Base-by-base conservation (phyloP, 1,140 invertebrate species). In the Diorhabda carinulata region DNA sequence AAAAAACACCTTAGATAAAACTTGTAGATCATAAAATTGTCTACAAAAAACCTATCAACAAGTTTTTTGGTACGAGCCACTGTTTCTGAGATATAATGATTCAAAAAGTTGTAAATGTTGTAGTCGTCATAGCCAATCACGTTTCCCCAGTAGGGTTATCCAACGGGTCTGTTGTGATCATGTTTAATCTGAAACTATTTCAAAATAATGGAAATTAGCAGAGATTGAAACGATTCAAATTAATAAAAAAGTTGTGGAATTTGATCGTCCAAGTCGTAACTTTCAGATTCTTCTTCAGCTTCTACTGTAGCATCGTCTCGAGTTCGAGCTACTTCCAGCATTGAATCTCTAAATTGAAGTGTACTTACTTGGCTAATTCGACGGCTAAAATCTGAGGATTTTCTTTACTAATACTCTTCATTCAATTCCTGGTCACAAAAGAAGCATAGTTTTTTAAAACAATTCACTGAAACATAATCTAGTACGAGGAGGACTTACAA, bases 1-100 rank as follows among this genome's bases (percentile, higher is more conserved):
- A 52, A 52, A 52, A 60, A 60, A 25, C 2, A 60, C 10, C 5
- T 60, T 2, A 7, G 5, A 60, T 2, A 7, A 7, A 60, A 60
- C 5, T 10, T 60, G 58, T 60, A 60, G 58, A 60, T 60, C 58
- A 60, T 60, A 10, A 1, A 60, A 60, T 60, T 60, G 41, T 60
- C n/a, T 60, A 60, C n/a, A 60, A 2, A 60, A 25, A 60, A 7
- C 2, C 5, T 25, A 5, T 60, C 5, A 5, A 10, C 2, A 60
- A 5, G 1, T 60, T 60, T 60, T 60, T 60, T 60, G 5, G 5
- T 5, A 60, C 10, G 41, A 60, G 8, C 5, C 45, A 52, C 45
- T 52, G 8, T 52, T 52, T 52, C 45, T 5, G 45, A 52, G 45
- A 52, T 52, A 52, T 52, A 52, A 52, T 9, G 45, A 52, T 52